Evolutionary conservation across 2,797 vertebrate genomes (phyloP).

Genomic region (Malacoctenus gilli): DNA sequence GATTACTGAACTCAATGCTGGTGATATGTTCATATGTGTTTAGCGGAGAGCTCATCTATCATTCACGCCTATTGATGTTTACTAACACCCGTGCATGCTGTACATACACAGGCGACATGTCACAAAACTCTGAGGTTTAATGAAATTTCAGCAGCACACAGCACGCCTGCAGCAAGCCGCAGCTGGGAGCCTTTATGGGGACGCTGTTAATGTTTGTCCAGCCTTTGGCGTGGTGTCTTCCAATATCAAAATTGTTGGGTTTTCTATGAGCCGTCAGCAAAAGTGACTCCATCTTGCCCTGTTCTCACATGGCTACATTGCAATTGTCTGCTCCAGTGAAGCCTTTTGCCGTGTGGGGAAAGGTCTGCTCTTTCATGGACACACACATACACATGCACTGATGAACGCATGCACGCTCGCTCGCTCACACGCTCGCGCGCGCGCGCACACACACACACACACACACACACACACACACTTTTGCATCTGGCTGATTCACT

Average conservation of each 20-base stretch:
- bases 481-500: slow-evolving; percentile 81
- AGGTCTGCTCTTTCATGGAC: slow-evolving; percentile 84
- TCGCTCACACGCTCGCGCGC: slow-evolving; percentile 51
- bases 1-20: slow-evolving; percentile 35
- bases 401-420: too few relatives aligned
- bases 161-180: slow-evolving; percentile 20
- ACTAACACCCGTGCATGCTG: slow-evolving; percentile 12
- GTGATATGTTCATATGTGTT: slow-evolving; percentile 42
- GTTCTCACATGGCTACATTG: slow-evolving; percentile 87
- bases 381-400: slow-evolving; percentile 70
- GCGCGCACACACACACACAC: slow-evolving; percentile 60
- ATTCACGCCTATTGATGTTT: slow-evolving; percentile 50
- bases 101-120: background rate
- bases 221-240: slow-evolving; percentile 65
- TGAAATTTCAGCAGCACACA: slow-evolving; percentile 47
- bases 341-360: slow-evolving; percentile 82
- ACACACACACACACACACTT: slow-evolving; percentile 51
- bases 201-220: slow-evolving; percentile 67
- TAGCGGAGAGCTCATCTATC: slow-evolving; percentile 60
- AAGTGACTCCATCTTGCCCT: slow-evolving; percentile 84
- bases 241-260: slow-evolving; percentile 71
- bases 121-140: slow-evolving; percentile 44
- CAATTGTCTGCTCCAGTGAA: slow-evolving; percentile 88
- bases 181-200: slow-evolving; percentile 23
- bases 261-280: slow-evolving; percentile 77